Conservation (phyloP, 2,113 vertebrate genomes). For the Callipepla californica region DNA sequence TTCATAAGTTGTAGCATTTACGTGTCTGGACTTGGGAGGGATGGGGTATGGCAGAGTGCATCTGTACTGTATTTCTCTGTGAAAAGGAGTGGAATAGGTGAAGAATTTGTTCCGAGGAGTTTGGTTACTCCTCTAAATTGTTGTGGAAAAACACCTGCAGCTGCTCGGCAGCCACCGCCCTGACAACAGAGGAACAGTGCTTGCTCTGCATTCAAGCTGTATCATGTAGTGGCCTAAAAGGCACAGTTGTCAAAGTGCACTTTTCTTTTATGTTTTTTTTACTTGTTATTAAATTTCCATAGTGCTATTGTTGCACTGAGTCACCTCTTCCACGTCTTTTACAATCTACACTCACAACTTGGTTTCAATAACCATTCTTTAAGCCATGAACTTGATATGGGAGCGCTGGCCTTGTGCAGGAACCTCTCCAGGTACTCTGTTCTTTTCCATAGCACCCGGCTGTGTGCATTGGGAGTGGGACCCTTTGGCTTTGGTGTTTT, state of each 20-base stretch:
- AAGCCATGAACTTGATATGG: not conserved
- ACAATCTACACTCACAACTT: not conserved
- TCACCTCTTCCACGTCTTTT: not conserved
- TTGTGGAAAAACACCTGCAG: slow-evolving; percentile 50
- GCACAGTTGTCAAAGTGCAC: not conserved
- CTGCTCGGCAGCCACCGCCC: slow-evolving; percentile 15
- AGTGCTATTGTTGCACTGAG: not conserved
- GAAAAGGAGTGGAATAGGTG: not conserved
- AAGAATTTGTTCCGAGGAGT: slow-evolving; percentile 3
- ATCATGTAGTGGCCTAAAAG: not conserved
- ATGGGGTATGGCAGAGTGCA: slow-evolving; percentile 1
- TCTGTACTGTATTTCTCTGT: not conserved
- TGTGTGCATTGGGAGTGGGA: not conserved
- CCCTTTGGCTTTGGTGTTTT: not conserved
- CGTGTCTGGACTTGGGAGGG: not conserved
- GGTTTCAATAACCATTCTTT: not conserved
- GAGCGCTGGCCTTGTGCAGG: not conserved
- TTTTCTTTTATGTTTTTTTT: not conserved
- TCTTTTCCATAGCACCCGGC: accelerated
- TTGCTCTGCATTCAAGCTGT: not conserved
- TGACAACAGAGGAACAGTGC: slow-evolving; percentile 31
- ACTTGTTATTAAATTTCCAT: not conserved
- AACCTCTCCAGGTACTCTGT: not conserved
- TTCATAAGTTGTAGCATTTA: not conserved
- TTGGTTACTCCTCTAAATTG: not conserved